A percentile compares a stretch with the other conserved stretches of the same genome.
Conservation (phyloP, 2,797 vertebrate species). For the Pristis pectinata region DNA sequence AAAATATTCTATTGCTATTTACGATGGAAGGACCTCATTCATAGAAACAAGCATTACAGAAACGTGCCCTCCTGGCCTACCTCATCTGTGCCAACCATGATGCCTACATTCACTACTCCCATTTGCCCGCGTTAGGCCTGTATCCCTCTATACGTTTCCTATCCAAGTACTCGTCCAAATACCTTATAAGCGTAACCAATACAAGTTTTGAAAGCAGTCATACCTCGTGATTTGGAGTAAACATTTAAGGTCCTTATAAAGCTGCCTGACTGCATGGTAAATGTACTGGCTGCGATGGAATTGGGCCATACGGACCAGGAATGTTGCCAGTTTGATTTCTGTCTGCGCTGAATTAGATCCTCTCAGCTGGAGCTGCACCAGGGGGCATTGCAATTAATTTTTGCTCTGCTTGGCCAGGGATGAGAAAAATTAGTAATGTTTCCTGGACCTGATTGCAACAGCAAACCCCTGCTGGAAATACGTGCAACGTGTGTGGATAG, state of each 20-base stretch:
- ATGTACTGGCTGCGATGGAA: not conserved
- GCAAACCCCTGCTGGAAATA: not conserved
- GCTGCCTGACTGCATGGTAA: not conserved
- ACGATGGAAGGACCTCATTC: not conserved
- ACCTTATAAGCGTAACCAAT: too few species aligned
- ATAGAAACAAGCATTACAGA: not conserved
- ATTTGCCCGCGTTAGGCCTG: too few species aligned
- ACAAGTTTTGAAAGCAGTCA: not conserved
- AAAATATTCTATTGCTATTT: not conserved
- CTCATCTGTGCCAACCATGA: too few species aligned
- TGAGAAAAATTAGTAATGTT: not conserved
- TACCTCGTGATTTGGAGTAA: not conserved
- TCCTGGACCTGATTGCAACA: not conserved
- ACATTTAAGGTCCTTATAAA: not conserved
- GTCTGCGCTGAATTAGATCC: not conserved
- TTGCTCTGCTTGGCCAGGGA: not conserved
- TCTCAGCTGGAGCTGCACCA: not conserved
- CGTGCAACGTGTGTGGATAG: not conserved
- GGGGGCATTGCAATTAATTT: not conserved
- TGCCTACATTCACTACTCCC: too few species aligned
- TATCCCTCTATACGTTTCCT: too few species aligned
- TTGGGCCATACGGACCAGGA: not conserved
- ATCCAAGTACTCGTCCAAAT: too few species aligned
- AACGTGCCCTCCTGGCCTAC: too few species aligned
- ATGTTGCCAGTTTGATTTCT: not conserved